Conservation (phyloP, 2,113 vertebrate genomes). For the Pseudorectes ferrugineus region DNA sequence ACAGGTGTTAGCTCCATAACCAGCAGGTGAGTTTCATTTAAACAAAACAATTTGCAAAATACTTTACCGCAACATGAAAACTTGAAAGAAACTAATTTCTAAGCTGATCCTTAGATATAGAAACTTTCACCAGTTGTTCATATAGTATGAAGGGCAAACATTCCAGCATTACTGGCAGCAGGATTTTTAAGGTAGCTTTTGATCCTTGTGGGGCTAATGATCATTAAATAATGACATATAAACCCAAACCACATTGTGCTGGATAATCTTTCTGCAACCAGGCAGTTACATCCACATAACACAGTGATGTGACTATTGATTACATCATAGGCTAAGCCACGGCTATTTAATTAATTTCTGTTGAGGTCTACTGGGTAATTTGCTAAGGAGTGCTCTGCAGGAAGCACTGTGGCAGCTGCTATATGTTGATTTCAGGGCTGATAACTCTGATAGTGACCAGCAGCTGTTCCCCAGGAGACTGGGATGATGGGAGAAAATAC, state of each 20-base stretch:
- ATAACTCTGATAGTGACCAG: not conserved
- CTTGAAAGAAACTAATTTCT: slow-evolving; percentile 37
- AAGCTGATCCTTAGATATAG: not conserved
- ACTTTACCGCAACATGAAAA: slow-evolving; percentile 32
- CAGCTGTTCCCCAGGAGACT: not conserved
- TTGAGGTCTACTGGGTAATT: slow-evolving; percentile 21
- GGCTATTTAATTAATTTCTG: slow-evolving; percentile 48
- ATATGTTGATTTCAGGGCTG: not conserved
- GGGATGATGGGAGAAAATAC: not conserved
- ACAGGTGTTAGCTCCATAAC: slow-evolving; percentile 59
- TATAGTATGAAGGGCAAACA: not conserved
- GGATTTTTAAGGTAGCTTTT: slow-evolving; percentile 6
- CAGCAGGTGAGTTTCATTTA: slow-evolving; percentile 12
- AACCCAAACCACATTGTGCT: slow-evolving; percentile 4
- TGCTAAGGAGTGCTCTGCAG: not conserved
- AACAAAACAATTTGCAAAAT: slow-evolving; percentile 16
- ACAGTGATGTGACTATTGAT: slow-evolving; percentile 41
- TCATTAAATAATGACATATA: slow-evolving; percentile 19
- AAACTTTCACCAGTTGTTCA: slow-evolving; percentile 9
- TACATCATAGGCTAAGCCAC: slow-evolving; percentile 3
- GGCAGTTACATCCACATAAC: not conserved
- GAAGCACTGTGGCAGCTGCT: not conserved
- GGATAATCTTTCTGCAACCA: not conserved
- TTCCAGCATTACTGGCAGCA: not conserved
- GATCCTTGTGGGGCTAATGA: not conserved